Conservation (phyloP, 2,113 vertebrate genomes). For the Microtus oregoni region DNA sequence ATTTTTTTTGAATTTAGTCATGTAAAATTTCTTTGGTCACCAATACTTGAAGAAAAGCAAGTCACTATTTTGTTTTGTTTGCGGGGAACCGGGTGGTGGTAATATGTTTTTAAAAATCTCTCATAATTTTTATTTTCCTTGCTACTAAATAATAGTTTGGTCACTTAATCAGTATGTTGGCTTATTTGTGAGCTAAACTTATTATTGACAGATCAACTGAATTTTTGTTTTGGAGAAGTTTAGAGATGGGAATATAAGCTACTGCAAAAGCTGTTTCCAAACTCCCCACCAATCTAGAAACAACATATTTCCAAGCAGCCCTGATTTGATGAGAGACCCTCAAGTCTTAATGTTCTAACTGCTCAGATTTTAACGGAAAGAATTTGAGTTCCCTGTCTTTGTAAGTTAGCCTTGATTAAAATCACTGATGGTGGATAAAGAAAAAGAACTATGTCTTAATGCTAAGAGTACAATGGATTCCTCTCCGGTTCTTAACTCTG, state of each 20-base stretch:
- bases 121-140: neutral
- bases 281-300: conserved; percentile 5
- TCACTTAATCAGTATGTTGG: neutral
- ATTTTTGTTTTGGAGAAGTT: neutral
- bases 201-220: neutral
- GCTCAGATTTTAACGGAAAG: neutral
- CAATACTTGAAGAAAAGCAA: neutral
- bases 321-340: conserved; percentile 1
- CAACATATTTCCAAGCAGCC: neutral
- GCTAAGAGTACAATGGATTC: conserved; percentile 58
- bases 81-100: too few species aligned
- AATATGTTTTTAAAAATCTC: neutral
- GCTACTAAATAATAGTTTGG: neutral
- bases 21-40: neutral
- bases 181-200: neutral
- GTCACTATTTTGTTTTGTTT: neutral
- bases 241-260: neutral
- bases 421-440: conserved; percentile 66
- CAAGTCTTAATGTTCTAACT: conserved; percentile 39
- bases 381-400: conserved; percentile 43
- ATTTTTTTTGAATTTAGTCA: neutral
- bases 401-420: conserved; percentile 67
- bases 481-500: conserved; percentile 75
- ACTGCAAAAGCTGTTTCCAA: neutral
- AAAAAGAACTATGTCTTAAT: conserved; percentile 63